Base-by-base conservation (phyloP, 2,888 invertebrate genomes). In the Coleophora flavipennella region DNA sequence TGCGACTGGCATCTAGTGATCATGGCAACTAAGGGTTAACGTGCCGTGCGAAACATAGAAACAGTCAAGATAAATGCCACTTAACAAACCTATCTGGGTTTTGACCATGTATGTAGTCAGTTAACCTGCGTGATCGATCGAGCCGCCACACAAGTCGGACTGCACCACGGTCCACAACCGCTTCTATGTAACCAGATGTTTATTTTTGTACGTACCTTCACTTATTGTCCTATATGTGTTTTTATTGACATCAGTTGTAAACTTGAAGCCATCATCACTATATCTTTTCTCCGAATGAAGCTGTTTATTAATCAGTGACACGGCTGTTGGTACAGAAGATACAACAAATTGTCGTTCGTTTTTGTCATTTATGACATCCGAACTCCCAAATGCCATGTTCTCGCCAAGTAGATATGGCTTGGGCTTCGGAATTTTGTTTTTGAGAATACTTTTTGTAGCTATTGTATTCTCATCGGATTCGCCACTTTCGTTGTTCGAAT, bases 331-430 rank as follows among this genome's bases (percentile, higher is more conserved):
- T 37, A 60, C 62, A 43, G 49, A 45, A 28, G 46, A 42, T 39
- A 44, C 47, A 35, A 59, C 55, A 41, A 50, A 53, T 31, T 44
- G 40, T 35, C 50, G 43, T 45, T 55, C 55, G 43, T 60, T 46
- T 35, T 43, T 55, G 37, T 52, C 57, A 37, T 44, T 41, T 45
- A 53, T 42, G 50, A 62, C 57, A 48, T 54, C 51, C 35, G 55
- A 44, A 32, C 50, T 45, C 67, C 83, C 79, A 67, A 83, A 71
- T 43, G 77, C 85, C 59, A 87, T 85, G 67, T 89, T 89, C 64
- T 90, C 90, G 38, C 91, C 91, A 55, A 92, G 78, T 62, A 91
- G 89, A 77, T 91, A 92, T 53, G 91, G 91, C 67, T 88, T 90
- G 57, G 91, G 91, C 65, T 91, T 91, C 32, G 89, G 80, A 36